Evolutionary conservation across 2,797 vertebrate species (phyloP), one percentile per base, ranked within the genome.

Genomic region (Onychomys leucogaster): DNA sequence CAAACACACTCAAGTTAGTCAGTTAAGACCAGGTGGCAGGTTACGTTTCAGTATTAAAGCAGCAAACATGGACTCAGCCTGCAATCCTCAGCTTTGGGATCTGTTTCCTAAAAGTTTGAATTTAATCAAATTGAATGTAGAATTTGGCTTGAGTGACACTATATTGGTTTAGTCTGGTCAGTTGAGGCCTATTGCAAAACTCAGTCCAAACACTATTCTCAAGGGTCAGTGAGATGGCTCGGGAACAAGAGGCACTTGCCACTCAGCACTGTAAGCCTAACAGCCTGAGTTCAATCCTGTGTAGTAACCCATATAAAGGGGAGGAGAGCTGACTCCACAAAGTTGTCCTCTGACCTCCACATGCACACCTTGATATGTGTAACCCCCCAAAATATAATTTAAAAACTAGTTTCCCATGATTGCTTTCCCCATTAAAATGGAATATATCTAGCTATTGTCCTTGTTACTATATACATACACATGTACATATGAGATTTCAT

Each of bases 391-490:
- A 37, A 82, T 17, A 83, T 41, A 87, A 73, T 83, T 61, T 83
- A 55, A 37, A 55, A 43, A 49, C 27, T 75, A 37, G 43, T 61
- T 71, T 57, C 29, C 23, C 32, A 46, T 34, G 46, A n/a, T 46
- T 94, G 77, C 32, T 84, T 83, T 83, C 29, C 25, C 73, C 75
- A 75, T 49, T 93, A 92, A 94, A 78, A 61, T 46, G 29, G 27
- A 96, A 59, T n/a, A 41, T 83, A 78, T 76, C 19, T 76, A 55
- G 43, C 55, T 92, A 69, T 86, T 16, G 55, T 52, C 52, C 43
- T 63, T 59, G 65, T 81, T 59, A 25, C 17, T 49, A 0, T 87
- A 43, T 81, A 21, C 63, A n/a, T 29, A 4, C 57, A 27, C 19
- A 32, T 49, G 43, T 16, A 63, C 61, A 29, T 27, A 65, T 85